phyloP scores from a whole-genome alignment of 2,113 vertebrate species.

The Trogon surrucura region DNA sequence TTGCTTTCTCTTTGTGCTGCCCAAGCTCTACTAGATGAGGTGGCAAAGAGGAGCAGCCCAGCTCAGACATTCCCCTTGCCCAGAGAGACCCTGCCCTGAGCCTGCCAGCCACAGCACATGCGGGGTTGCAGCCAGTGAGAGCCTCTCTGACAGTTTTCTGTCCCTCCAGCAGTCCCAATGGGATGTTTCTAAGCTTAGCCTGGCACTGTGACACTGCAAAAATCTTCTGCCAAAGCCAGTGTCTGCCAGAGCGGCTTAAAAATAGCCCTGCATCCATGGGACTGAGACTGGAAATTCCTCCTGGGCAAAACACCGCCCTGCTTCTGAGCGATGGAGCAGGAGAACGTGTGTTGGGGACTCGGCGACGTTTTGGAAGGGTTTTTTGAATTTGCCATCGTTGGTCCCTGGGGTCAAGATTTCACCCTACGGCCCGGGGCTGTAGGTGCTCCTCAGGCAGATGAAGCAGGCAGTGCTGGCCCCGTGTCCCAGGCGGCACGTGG shows the following conservation, averaged over 20 bases:
- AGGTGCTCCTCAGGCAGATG: rapidly evolving
- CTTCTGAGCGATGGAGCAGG: rapidly evolving
- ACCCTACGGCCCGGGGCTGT: rapidly evolving
- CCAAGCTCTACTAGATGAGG: not conserved
- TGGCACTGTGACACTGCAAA: not conserved
- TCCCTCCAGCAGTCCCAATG: rapidly evolving
- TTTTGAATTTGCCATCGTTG: not conserved
- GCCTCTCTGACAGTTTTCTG: rapidly evolving
- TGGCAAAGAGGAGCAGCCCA: not conserved
- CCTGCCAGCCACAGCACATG: rapidly evolving
- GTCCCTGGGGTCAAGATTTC: not conserved
- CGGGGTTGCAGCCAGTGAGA: rapidly evolving
- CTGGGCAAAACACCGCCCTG: rapidly evolving
- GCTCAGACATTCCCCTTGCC: not conserved
- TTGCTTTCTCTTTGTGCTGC: not conserved
- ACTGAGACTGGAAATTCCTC: not conserved
- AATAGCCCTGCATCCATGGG: not conserved
- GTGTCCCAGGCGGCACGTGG: rapidly evolving
- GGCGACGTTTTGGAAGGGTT: not conserved
- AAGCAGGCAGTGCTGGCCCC: not conserved
- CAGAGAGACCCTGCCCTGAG: rapidly evolving
- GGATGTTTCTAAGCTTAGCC: not conserved
- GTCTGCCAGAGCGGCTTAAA: not conserved
- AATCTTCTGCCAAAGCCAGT: not conserved
- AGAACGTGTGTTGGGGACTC: rapidly evolving